A percentile compares a stretch with the other conserved stretches of the same genome.
These are phyloP conservation scores for Dendrolimus houi DNA, from an alignment of 2,888 invertebrate species.

Conservation along the genomic window DNA sequence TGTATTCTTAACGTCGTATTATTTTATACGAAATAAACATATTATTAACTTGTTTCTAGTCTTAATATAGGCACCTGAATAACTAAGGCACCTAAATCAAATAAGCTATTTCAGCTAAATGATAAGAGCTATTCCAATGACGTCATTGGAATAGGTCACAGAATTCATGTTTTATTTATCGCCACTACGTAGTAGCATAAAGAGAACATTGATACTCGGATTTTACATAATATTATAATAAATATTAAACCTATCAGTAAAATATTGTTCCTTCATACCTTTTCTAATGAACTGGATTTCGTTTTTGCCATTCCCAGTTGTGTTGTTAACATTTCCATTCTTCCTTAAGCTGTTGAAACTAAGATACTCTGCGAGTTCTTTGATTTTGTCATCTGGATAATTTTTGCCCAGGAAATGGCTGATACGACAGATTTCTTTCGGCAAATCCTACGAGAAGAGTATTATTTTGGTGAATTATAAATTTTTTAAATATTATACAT, in stretches of 20 bases:
- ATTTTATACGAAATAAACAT: too few relatives aligned
- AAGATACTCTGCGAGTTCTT: conserved; percentile 65
- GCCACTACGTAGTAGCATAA: neutral
- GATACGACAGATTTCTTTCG: conserved; percentile 61
- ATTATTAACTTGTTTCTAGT: too few relatives aligned
- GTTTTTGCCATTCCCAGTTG: conserved; percentile 28
- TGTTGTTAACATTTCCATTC: conserved; percentile 76
- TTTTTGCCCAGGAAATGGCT: conserved; percentile 65
- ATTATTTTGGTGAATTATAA: too few relatives aligned
- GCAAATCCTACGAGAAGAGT: conserved; percentile 52
- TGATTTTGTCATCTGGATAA: conserved; percentile 56
- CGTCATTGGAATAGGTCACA: too few relatives aligned
- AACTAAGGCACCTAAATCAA: too few relatives aligned
- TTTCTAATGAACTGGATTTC: conserved; percentile 56
- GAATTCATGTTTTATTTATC: too few relatives aligned
- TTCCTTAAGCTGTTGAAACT: conserved; percentile 76
- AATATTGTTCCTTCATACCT: conserved; percentile 27
- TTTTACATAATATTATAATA: neutral
- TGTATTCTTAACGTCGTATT: too few relatives aligned
- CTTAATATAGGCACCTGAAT: too few relatives aligned
- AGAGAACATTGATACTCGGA: neutral
- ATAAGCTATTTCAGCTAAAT: too few relatives aligned
- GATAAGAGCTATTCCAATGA: too few relatives aligned
- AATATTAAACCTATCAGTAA: too few relatives aligned
- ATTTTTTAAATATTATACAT: neutral